Evolutionary conservation across 2,888 invertebrate genomes (phyloP).

Genomic region (Phrixothrix hirtus): DNA sequence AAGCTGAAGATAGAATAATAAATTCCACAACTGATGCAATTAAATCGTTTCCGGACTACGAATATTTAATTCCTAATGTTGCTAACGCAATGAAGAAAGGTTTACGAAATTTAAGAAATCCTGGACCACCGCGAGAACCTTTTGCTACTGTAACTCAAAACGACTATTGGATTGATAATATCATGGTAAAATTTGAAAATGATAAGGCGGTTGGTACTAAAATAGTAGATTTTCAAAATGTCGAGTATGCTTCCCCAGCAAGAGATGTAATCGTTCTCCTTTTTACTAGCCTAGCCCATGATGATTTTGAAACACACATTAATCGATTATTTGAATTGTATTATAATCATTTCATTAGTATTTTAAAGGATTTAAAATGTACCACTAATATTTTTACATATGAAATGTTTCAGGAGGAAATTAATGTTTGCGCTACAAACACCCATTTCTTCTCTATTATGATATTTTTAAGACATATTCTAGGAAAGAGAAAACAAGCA

Average conservation of each 20-base stretch:
- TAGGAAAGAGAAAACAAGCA: no score
- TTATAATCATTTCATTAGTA: constrained; percentile 54
- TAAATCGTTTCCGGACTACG: no score
- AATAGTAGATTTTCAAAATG: constrained; percentile 63
- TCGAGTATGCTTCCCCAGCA: constrained; percentile 56
- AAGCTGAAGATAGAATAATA: no score
- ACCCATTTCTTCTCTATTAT: constrained; percentile 53
- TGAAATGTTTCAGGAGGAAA: constrained; percentile 51
- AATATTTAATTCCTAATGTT: constrained; percentile 24
- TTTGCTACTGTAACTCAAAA: constrained; percentile 60
- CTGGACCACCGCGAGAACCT: constrained; percentile 49
- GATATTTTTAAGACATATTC: constrained; percentile 54
- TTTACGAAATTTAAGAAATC: constrained; percentile 28
- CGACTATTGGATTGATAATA: constrained; percentile 65
- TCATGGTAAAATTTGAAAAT: constrained; percentile 57
- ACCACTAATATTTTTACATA: constrained; percentile 49
- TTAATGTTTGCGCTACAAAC: constrained; percentile 45
- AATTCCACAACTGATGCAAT: no score
- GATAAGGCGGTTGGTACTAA: constrained; percentile 44
- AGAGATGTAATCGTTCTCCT: constrained; percentile 61
- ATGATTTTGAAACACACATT: constrained; percentile 51
- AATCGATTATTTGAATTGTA: constrained; percentile 58
- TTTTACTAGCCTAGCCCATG: constrained; percentile 56
- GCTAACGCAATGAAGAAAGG: constrained; percentile 11
- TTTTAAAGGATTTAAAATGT: constrained; percentile 44